Conservation (phyloP, 1,140 invertebrate genomes). For the Aculops lycopersici region DNA sequence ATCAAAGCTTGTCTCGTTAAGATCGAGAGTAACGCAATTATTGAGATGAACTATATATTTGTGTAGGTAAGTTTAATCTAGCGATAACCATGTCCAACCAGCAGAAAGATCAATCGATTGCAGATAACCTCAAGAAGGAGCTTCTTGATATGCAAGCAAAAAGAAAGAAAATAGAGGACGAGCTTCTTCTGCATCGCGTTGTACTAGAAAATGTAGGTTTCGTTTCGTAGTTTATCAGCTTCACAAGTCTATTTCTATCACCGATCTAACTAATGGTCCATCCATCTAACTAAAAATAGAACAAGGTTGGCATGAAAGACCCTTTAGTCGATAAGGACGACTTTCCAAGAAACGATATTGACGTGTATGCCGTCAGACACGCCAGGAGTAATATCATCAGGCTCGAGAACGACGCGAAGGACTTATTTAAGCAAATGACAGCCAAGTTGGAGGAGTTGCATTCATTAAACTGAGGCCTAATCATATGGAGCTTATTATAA, state of each 20-base stretch:
- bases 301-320: constrained; percentile 45
- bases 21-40: too few species aligned
- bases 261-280: too few species aligned
- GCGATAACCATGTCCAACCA: constrained; percentile 5
- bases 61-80: constrained; percentile 22
- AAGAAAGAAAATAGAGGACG: not conserved
- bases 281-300: too few species aligned
- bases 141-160: not conserved
- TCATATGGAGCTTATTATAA: too few species aligned
- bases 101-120: constrained; percentile 1
- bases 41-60: too few species aligned
- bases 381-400: constrained; percentile 49
- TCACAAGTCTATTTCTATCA: too few species aligned
- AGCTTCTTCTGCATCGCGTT: not conserved
- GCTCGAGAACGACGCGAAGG: constrained; percentile 61
- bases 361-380: constrained; percentile 57
- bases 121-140: not conserved
- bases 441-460: constrained; percentile 27
- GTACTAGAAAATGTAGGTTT: too few species aligned
- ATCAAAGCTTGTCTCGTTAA: too few species aligned
- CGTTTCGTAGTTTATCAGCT: too few species aligned
- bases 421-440: constrained; percentile 53
- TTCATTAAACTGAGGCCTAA: too few species aligned
- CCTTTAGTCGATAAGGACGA: constrained; percentile 51
- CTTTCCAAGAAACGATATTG: constrained; percentile 54